A percentile compares a stretch with the other conserved stretches of the same genome.
These are phyloP conservation scores for Tachuris rubrigastra DNA, from an alignment of 2,113 vertebrate species.

Conservation along the genomic window DNA sequence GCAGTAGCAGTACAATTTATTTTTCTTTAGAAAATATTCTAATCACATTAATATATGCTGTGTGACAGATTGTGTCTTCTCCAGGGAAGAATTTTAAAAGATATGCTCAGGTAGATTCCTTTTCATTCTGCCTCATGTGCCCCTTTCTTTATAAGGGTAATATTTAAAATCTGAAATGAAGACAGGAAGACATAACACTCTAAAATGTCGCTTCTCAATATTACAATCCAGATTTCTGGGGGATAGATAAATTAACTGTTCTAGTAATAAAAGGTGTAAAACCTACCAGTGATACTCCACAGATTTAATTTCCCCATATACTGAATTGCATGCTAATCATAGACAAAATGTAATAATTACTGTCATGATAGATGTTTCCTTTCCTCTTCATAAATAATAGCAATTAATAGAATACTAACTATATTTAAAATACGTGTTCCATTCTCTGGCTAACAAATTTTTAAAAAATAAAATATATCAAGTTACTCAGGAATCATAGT, in stretches of 20 bases:
- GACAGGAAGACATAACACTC: background rate
- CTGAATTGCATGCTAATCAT: background rate
- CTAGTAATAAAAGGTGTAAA: background rate
- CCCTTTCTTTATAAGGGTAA: background rate
- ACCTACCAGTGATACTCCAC: background rate
- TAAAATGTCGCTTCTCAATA: background rate
- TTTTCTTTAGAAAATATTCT: conserved; percentile 31
- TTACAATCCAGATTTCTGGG: background rate
- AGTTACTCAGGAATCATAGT: background rate
- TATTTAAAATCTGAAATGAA: background rate
- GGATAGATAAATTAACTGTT: background rate
- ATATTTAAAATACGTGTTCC: background rate
- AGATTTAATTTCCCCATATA: background rate
- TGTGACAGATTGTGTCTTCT: conserved; percentile 16
- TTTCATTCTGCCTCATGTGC: background rate
- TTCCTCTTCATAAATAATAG: background rate
- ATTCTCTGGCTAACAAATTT: background rate
- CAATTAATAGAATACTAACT: background rate
- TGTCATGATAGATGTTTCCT: background rate
- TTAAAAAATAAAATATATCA: background rate
- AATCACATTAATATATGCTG: background rate
- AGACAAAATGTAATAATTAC: background rate
- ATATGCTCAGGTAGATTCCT: background rate
- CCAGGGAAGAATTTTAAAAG: background rate
- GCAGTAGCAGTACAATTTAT: background rate